Conservation (phyloP, 30 jellyfish, hydroid and myxozoan species). For the Aurelia aurita region DNA sequence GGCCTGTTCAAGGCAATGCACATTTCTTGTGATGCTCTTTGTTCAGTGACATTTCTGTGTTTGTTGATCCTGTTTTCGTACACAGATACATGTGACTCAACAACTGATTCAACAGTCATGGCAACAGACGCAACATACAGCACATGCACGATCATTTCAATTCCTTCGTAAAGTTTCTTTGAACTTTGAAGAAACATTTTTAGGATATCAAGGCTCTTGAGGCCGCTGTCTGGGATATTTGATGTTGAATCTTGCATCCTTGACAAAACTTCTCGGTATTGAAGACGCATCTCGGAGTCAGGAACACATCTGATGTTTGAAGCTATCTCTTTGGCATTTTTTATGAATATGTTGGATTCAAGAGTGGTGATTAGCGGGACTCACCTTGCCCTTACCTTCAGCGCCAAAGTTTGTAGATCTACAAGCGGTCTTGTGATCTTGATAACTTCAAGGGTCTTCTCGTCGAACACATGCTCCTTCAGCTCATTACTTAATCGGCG, state of each 20-base stretch:
- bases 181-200: slow-evolving; percentile 10
- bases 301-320: background rate
- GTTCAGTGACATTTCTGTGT: slow-evolving; percentile 25
- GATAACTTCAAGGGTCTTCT: background rate
- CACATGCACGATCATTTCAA: slow-evolving; percentile 20
- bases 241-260: slow-evolving; percentile 2
- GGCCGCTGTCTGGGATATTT: background rate
- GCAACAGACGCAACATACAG: slow-evolving; percentile 38
- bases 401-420: slow-evolving; percentile 15
- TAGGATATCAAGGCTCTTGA: slow-evolving; percentile 1
- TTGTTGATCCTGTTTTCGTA: slow-evolving; percentile 18
- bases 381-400: slow-evolving; percentile 4
- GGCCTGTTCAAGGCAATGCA: slow-evolving; percentile 41
- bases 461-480: slow-evolving; percentile 3
- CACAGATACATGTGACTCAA: slow-evolving; percentile 31
- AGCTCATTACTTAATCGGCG: slow-evolving; percentile 4
- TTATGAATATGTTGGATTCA: slow-evolving; percentile 13
- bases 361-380: slow-evolving; percentile 1
- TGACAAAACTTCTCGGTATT: slow-evolving; percentile 9
- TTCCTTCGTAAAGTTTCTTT: slow-evolving; percentile 15
- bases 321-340: slow-evolving; percentile 22
- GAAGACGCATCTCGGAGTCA: slow-evolving; percentile 13
- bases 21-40: slow-evolving; percentile 37
- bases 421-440: background rate
- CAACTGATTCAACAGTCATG: slow-evolving; percentile 49